Base-by-base conservation (phyloP, 2,888 invertebrate species). In the Phyllotreta striolata region DNA sequence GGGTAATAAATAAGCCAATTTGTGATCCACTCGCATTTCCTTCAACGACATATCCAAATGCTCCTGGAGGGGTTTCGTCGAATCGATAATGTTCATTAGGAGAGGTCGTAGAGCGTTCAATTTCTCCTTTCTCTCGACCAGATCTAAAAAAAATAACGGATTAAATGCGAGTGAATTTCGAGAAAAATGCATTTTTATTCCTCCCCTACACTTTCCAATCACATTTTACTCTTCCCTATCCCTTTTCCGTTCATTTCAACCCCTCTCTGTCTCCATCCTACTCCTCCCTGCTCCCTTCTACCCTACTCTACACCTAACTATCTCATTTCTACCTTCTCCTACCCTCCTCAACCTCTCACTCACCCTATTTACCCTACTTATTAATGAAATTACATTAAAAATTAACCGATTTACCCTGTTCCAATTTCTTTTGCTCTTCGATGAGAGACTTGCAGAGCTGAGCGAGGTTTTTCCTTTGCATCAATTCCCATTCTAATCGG, bases 31-130 rank as follows among this genome's bases (percentile, higher is more conserved):
- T 77, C 91, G 86, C 68, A 91, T 88, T 74, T 91, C 90, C 78
- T 93, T 93, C 62, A 93, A 85, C 3, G 91, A 88, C 72, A 95
- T 85, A 37, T 92, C 91, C 54, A 97, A 84, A 73, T 94, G 91
- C 74, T 95, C 93, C 82, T 96, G 95, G 12, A 97, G 83, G 0
- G 96, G 96, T 78, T 93, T 91, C 0, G 96, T 93, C 0, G 94
- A 88, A 73, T 90, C 88, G 14, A 91, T 82, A 40, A 93, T 87
- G 5, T 85, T 83, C 38, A 85, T 84, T 12, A 97, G 83, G 70
- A 92, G 90, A 0, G 96, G 96, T 5, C 89, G 89, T 41, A 97
- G 85, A 57, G 91, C 93, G 69, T 92, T 91, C 7, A 97, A 84
- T 63, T 92, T 87, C 52, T 77, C 77, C 64, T 78, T 80, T 5